These are phyloP conservation scores for Riparia riparia DNA, from an alignment of 2,113 vertebrate genomes.

Conservation along the genomic window DNA sequence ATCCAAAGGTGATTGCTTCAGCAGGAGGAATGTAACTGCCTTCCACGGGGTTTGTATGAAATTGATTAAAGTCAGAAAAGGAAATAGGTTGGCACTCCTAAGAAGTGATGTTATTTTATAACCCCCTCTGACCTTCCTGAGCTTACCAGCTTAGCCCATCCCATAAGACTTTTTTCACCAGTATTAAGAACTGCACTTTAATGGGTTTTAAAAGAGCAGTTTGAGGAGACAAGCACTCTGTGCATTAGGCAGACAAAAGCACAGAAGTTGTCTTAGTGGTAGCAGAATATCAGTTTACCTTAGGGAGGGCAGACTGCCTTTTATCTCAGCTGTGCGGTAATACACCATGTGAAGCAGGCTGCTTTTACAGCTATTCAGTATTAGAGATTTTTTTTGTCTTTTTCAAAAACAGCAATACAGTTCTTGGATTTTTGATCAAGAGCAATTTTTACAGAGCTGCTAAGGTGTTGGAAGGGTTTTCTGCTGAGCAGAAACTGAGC, in stretches of 20 bases:
- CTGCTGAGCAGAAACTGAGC: background rate
- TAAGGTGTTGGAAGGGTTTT: background rate
- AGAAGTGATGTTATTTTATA: background rate
- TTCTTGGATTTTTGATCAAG: background rate
- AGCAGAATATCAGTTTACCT: background rate
- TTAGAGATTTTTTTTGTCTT: background rate
- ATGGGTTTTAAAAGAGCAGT: background rate
- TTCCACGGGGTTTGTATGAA: background rate
- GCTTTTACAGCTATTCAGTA: background rate
- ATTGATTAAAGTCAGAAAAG: background rate
- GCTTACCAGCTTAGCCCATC: conserved; percentile 38
- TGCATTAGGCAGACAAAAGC: background rate
- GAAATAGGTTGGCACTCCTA: background rate
- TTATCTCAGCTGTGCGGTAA: background rate
- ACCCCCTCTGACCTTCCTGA: background rate
- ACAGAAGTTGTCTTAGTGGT: background rate
- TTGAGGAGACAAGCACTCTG: background rate
- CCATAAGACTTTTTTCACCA: conserved; percentile 17
- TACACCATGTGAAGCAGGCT: background rate
- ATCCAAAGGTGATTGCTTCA: background rate
- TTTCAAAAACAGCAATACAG: background rate
- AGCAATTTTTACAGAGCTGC: background rate
- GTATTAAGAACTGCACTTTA: background rate
- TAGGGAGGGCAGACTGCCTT: background rate
- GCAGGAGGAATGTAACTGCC: background rate